A percentile compares a stretch with the other conserved stretches of the same genome.
These are phyloP conservation scores for Megaceryle maxima DNA, from an alignment of 2,113 vertebrate genomes.

Conservation along the genomic window DNA sequence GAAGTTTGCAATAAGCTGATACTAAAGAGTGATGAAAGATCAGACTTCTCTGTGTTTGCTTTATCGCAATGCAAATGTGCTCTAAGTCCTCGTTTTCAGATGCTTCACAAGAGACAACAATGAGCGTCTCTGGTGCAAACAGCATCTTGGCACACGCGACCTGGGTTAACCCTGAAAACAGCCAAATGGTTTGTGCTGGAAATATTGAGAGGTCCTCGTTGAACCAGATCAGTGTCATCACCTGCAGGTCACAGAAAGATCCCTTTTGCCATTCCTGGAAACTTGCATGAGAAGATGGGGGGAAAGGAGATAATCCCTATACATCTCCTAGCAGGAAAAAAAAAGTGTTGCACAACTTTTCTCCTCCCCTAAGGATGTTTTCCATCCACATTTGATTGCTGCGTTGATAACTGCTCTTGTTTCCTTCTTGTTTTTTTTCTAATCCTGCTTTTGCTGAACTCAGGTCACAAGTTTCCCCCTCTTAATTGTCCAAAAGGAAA, in stretches of 20 bases:
- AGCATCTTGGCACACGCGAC: not conserved
- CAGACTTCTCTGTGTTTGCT: not conserved
- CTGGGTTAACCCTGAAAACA: not conserved
- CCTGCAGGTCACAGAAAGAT: not conserved
- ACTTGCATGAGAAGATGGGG: not conserved
- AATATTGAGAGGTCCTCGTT: not conserved
- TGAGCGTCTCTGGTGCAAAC: not conserved
- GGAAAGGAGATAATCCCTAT: not conserved
- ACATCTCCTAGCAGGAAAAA: not conserved
- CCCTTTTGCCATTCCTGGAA: not conserved
- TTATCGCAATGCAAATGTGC: not conserved
- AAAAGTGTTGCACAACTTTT: accelerated
- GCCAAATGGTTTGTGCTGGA: not conserved
- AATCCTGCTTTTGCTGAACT: not conserved
- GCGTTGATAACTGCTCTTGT: not conserved
- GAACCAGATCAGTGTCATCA: not conserved
- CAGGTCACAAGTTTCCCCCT: not conserved
- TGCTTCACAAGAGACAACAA: not conserved
- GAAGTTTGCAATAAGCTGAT: not conserved
- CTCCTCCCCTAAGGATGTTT: not conserved
- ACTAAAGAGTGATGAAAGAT: not conserved
- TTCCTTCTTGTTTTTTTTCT: not conserved
- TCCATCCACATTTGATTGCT: not conserved
- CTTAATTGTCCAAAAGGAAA: not conserved
- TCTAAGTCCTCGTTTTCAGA: not conserved